Percentiles rank a stretch among this genome's conserved stretches.
Evolutionary conservation across 2,888 invertebrate genomes (phyloP).

Genomic region (Drosophila mimetica): DNA sequence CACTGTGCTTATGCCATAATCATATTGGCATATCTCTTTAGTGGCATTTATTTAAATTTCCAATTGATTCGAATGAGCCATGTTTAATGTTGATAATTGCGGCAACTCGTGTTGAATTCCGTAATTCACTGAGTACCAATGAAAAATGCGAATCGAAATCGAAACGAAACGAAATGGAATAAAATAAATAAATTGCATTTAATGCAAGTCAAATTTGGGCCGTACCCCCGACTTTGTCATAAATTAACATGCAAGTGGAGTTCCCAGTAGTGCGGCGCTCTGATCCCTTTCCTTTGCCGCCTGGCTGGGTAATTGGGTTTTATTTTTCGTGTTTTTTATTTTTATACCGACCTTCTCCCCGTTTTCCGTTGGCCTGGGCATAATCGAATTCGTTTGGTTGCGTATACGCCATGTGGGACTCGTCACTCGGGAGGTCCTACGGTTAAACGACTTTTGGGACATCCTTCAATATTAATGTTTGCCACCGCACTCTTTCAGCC

Average conservation of each 20-base stretch:
- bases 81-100: slow-evolving; percentile 34
- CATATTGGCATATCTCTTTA: slow-evolving; percentile 1
- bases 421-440: slow-evolving; percentile 3
- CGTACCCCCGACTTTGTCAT: slow-evolving; percentile 55
- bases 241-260: slow-evolving; percentile 71
- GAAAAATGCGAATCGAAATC: slow-evolving; percentile 17
- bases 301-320: slow-evolving; percentile 41
- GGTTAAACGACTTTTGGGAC: slow-evolving; percentile 27
- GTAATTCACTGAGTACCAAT: background rate
- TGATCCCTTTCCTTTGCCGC: slow-evolving; percentile 15
- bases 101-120: slow-evolving; percentile 6
- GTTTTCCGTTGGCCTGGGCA: slow-evolving; percentile 16
- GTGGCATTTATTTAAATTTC: slow-evolving; percentile 22
- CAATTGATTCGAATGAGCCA: slow-evolving; percentile 9
- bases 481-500: slow-evolving; percentile 65
- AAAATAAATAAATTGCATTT: slow-evolving; percentile 67
- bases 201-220: slow-evolving; percentile 48
- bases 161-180: slow-evolving; percentile 43
- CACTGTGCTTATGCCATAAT: slow-evolving; percentile 13
- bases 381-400: slow-evolving; percentile 64
- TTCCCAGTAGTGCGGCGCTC: slow-evolving; percentile 22
- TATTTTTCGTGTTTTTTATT: slow-evolving; percentile 11
- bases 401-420: slow-evolving; percentile 16
- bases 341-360: slow-evolving; percentile 49
- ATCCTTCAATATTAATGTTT: slow-evolving; percentile 15